Base-by-base conservation (phyloP, 2,888 invertebrate genomes). In the Apamea sordens region DNA sequence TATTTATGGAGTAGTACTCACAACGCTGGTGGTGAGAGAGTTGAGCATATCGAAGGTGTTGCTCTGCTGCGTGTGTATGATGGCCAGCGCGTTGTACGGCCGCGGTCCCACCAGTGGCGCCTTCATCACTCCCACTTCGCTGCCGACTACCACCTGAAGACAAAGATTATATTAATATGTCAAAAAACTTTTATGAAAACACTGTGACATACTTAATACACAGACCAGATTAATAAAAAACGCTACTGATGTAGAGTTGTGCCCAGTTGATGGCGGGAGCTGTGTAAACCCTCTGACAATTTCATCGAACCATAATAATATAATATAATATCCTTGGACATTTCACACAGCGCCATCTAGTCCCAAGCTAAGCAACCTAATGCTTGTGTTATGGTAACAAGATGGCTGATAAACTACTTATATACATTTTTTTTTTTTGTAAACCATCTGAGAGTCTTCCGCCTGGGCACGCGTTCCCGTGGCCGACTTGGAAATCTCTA, bases 41-140 rank as follows among this genome's bases (percentile, higher is more conserved):
- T 97, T 97, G 88, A 97, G 96, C 96, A 97, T 97, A 79, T 97
- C 97, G 90, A 97, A 97, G 85, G 96, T 97, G 92, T 93, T 97
- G 94, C 95, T 96, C 92, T 96, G 97, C 92, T 97, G 97, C 82
- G 97, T 97, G 94, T 97, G 96, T 68, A 97, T 97, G 93, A 97
- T 97, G 86, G 97, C 97, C 69, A 97, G 95, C 77, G 96, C 96
- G 87, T 96, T 96, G 94, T 96, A 97, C 13, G 96, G 96, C 89
- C 96, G 93, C 72, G 95, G 92, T 65, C 95, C 96, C 79, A 96
- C 93, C 91, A 95, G 95, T 68, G 95, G 95, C 36, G 94, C 90
- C 92, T 96, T 96, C 94, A 97, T 94, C 84, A 96, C 96, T 71
- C 95, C 95, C 82, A 96, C 96, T 83, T 96, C 96, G 74, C 95